phyloP scores from a whole-genome alignment of 1,140 invertebrate species.

The Bombus affinis region DNA sequence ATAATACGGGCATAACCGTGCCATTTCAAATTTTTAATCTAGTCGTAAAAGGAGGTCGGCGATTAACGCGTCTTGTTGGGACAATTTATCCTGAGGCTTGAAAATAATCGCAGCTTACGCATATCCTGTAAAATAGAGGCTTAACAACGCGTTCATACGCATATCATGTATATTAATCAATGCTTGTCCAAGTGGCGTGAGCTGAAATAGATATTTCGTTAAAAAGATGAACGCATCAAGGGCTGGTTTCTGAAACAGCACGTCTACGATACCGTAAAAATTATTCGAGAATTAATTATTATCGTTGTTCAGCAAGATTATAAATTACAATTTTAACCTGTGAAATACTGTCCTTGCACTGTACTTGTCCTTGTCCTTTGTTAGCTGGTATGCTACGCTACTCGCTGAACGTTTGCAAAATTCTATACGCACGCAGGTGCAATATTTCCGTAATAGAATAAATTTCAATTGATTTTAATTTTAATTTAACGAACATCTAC shows the following conservation, averaged over 20 bases:
- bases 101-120: not conserved
- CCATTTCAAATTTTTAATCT: not conserved
- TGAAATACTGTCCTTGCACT: too few relatives aligned
- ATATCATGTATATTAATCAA: not conserved
- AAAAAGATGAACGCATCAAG: not conserved
- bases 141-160: not conserved
- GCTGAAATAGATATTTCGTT: not conserved
- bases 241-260: not conserved
- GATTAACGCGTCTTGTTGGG: not conserved
- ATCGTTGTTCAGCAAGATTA: too few relatives aligned
- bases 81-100: not conserved
- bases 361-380: too few relatives aligned
- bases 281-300: too few relatives aligned
- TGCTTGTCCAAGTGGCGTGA: not conserved
- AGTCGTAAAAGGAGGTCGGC: slow-evolving; percentile 1
- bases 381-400: too few relatives aligned
- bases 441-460: too few relatives aligned
- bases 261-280: too few relatives aligned
- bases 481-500: too few relatives aligned
- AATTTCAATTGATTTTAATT: too few relatives aligned
- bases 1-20: not conserved
- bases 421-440: too few relatives aligned
- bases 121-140: not conserved
- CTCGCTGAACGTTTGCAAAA: too few relatives aligned
- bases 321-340: too few relatives aligned